Conservation (phyloP, 1,140 invertebrate species). For the Lucilia sericata region DNA sequence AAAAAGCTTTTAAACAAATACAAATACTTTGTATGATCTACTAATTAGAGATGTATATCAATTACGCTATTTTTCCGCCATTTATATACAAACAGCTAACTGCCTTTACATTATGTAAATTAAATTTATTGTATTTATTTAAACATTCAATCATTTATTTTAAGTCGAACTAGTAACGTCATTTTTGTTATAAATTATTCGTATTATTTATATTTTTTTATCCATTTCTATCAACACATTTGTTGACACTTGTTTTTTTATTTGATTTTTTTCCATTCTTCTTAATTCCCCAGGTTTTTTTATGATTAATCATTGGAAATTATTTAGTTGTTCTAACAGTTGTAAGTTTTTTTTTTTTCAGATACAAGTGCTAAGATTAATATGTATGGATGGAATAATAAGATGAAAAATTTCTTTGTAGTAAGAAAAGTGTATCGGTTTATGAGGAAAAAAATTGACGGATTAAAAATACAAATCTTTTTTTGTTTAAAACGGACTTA, state of each 20-base stretch:
- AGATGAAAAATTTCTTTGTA: slow-evolving; percentile 1
- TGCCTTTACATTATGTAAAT: neutral
- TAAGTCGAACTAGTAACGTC: neutral
- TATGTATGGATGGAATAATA: neutral
- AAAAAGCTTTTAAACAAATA: no score
- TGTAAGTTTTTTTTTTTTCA: neutral
- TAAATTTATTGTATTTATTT: neutral
- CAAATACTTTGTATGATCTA: neutral
- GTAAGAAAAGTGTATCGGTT: neutral
- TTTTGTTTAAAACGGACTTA: neutral
- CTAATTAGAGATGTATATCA: neutral
- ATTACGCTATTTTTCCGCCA: neutral
- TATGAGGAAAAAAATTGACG: neutral
- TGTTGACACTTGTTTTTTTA: slow-evolving; percentile 7
- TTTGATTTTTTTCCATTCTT: neutral
- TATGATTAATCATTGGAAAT: slow-evolving; percentile 26
- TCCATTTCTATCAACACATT: neutral
- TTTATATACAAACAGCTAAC: neutral
- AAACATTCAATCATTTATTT: neutral
- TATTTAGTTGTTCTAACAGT: neutral
- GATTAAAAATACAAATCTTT: neutral
- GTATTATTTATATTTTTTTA: neutral
- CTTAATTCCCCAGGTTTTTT: neutral
- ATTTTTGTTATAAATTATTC: slow-evolving; percentile 15
- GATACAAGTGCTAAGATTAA: neutral